These are phyloP conservation scores for Sminthurinus aureus DNA, from an alignment of 2,888 invertebrate genomes.

Conservation along the genomic window DNA sequence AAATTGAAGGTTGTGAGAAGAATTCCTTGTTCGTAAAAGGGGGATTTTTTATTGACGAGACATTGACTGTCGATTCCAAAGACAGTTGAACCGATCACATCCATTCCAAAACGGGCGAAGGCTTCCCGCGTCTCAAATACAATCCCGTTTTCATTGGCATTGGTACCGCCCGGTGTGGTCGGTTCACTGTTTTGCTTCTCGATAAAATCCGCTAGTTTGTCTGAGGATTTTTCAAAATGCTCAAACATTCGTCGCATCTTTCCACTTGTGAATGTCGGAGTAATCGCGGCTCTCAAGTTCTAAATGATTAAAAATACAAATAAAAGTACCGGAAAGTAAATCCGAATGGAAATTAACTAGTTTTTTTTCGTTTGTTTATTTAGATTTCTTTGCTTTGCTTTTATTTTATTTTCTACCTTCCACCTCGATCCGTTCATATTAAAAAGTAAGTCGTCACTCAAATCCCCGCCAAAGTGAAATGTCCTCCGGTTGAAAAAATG, in stretches of 20 bases:
- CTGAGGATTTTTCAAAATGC: slow-evolving; percentile 46
- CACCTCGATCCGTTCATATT: slow-evolving; percentile 39
- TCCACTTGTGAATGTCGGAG: slow-evolving; percentile 52
- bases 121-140: slow-evolving; percentile 16
- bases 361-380: no score
- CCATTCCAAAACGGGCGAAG: slow-evolving; percentile 47
- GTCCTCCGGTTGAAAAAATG: slow-evolving; percentile 26
- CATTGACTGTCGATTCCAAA: slow-evolving; percentile 63
- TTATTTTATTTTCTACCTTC: slow-evolving; percentile 42
- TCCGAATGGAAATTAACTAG: no score
- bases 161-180: no score
- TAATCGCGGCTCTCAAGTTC: slow-evolving; percentile 46
- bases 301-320: no score
- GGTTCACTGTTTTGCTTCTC: no score
- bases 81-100: slow-evolving; percentile 62
- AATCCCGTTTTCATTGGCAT: neutral
- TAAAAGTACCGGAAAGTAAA: no score
- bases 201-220: slow-evolving; percentile 34
- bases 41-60: slow-evolving; percentile 61
- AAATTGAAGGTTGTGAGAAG: slow-evolving; percentile 57
- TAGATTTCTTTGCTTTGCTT: no score
- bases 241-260: slow-evolving; percentile 50
- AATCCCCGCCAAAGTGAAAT: neutral
- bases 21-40: slow-evolving; percentile 60
- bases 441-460: slow-evolving; percentile 7